Percentiles rank a stretch among this genome's conserved stretches.
Conservation (phyloP, 2,113 vertebrate genomes). For the Seriola dumerili region DNA sequence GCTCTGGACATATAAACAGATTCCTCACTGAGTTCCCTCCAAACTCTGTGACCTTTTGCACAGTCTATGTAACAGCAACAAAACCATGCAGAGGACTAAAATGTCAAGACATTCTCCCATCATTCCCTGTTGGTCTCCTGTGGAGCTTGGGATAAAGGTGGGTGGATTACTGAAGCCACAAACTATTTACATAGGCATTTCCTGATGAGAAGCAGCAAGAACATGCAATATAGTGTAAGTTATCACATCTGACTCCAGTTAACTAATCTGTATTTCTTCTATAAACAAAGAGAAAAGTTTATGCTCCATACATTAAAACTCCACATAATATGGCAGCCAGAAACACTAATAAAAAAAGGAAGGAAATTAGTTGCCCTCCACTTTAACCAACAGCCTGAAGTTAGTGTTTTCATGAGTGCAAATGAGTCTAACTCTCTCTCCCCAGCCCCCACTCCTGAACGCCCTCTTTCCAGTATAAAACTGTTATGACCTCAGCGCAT, state of each 20-base stretch:
- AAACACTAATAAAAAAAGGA: conserved; percentile 15
- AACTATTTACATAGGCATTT: conserved; percentile 59
- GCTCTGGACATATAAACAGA: neutral
- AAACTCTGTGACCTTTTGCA: neutral
- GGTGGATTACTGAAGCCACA: conserved; percentile 39
- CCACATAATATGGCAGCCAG: conserved; percentile 3
- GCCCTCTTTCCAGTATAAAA: conserved; percentile 52
- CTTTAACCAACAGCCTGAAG: conserved; percentile 41
- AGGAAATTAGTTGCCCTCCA: conserved; percentile 12
- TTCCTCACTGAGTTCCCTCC: neutral
- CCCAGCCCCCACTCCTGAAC: conserved; percentile 25
- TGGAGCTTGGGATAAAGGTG: conserved; percentile 41
- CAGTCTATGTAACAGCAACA: neutral
- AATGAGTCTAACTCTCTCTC: conserved; percentile 13
- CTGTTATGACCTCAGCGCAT: conserved; percentile 70
- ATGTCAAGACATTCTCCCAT: conserved; percentile 38
- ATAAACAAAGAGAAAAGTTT: conserved; percentile 20
- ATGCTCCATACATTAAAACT: conserved; percentile 1
- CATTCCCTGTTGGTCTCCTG: conserved; percentile 24
- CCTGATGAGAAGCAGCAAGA: conserved; percentile 40
- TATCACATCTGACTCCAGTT: conserved; percentile 48
- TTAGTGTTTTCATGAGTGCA: conserved; percentile 33
- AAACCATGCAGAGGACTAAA: conserved; percentile 15
- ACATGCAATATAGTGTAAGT: neutral
- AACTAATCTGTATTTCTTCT: neutral